phyloP scores from a whole-genome alignment of 2,888 invertebrate species.

The Lithophane ornitopus region DNA sequence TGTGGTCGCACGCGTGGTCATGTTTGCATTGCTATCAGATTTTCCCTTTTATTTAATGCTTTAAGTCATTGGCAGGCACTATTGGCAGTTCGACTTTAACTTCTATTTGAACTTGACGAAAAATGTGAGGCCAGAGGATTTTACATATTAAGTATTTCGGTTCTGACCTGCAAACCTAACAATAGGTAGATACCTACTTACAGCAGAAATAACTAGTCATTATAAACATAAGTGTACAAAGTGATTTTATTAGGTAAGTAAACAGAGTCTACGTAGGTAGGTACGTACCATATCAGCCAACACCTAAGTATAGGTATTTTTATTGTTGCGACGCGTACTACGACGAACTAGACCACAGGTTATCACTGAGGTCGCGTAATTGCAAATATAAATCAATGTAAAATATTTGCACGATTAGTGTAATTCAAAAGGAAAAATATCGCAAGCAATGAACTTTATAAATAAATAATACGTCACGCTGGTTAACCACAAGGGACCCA shows the following conservation, averaged over 20 bases:
- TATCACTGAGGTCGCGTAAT: slow-evolving; percentile 62
- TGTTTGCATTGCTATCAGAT: slow-evolving; percentile 18
- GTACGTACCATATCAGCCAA: slow-evolving; percentile 30
- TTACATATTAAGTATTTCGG: slow-evolving; percentile 1
- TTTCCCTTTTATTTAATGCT: neutral
- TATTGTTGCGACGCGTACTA: slow-evolving; percentile 47
- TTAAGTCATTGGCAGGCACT: neutral
- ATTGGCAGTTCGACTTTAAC: neutral
- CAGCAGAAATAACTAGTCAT: slow-evolving; percentile 13
- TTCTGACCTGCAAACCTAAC: slow-evolving; percentile 17
- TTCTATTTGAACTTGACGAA: slow-evolving; percentile 14
- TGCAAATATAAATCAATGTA: slow-evolving; percentile 60
- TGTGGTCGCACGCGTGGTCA: slow-evolving; percentile 28
- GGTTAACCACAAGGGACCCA: slow-evolving; percentile 57
- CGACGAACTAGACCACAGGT: slow-evolving; percentile 56
- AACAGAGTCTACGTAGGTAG: neutral
- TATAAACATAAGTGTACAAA: slow-evolving; percentile 38
- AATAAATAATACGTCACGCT: slow-evolving; percentile 58
- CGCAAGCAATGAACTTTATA: slow-evolving; percentile 52
- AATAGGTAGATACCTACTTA: slow-evolving; percentile 1
- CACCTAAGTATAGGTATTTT: slow-evolving; percentile 45
- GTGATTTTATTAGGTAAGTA: slow-evolving; percentile 5
- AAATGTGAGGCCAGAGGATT: neutral
- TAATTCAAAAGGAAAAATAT: slow-evolving; percentile 46
- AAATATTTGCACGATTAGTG: slow-evolving; percentile 33